Percentiles rank a stretch among this genome's conserved stretches.
phyloP scores from a whole-genome alignment of 2,797 vertebrate genomes.

The Tarsius wallacei region DNA sequence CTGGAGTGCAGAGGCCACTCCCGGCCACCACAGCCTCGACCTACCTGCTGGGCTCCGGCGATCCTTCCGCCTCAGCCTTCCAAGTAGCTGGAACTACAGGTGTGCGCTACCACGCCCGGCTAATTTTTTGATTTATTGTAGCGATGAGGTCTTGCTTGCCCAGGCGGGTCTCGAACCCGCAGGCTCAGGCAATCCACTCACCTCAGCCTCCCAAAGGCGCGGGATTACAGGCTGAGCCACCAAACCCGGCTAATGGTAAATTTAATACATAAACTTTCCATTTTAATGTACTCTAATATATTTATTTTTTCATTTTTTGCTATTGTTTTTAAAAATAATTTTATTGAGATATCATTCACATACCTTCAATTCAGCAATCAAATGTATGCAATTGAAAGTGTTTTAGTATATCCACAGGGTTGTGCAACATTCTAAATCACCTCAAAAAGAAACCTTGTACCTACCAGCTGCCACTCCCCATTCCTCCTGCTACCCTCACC shows the following conservation, averaged over 20 bases:
- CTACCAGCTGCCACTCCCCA: not conserved
- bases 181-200: no score
- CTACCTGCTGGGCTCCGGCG: no score
- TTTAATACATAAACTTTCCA: not conserved
- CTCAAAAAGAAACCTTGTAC: not conserved
- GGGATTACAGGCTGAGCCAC: no score
- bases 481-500: not conserved
- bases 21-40: no score
- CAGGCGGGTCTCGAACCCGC: no score
- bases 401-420: not conserved
- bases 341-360: constrained; percentile 7
- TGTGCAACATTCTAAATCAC: not conserved
- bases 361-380: not conserved
- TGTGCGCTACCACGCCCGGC: no score
- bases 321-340: not conserved
- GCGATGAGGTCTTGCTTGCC: no score
- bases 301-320: not conserved
- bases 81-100: no score
- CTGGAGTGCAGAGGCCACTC: no score
- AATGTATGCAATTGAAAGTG: not conserved
- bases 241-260: not conserved
- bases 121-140: no score
- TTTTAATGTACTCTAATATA: constrained; percentile 9
- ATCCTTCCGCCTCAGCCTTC: no score
- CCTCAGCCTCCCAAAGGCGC: no score